Conservation (phyloP, 2,113 vertebrate genomes). For the Amia ocellicauda region DNA sequence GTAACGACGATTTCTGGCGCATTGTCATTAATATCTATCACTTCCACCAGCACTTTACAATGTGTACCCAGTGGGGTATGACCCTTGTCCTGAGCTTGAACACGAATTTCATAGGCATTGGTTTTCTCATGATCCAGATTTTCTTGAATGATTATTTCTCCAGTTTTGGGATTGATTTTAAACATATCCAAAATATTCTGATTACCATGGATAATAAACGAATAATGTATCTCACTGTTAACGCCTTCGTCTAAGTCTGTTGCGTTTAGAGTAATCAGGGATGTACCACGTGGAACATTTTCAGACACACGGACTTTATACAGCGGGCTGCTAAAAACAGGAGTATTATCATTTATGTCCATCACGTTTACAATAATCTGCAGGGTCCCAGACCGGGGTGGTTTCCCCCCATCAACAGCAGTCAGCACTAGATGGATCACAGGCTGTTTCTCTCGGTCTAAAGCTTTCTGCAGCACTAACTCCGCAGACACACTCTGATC, state of each 20-base stretch:
- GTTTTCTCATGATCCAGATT: slow-evolving; percentile 59
- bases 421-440: slow-evolving; percentile 3
- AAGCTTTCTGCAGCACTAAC: slow-evolving; percentile 45
- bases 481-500: slow-evolving; percentile 45
- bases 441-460: slow-evolving; percentile 31
- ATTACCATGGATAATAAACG: slow-evolving; percentile 9
- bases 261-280: slow-evolving; percentile 19
- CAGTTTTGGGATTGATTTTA: slow-evolving; percentile 48
- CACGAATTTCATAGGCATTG: slow-evolving; percentile 35
- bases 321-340: slow-evolving; percentile 38
- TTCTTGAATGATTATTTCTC: slow-evolving; percentile 57
- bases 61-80: slow-evolving; percentile 28
- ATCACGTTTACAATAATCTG: slow-evolving; percentile 43
- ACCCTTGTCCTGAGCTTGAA: slow-evolving; percentile 39
- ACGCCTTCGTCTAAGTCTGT: slow-evolving; percentile 4
- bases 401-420: slow-evolving; percentile 12
- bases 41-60: slow-evolving; percentile 67
- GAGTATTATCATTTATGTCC: slow-evolving; percentile 57
- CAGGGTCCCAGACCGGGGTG: slow-evolving; percentile 26
- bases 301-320: slow-evolving; percentile 38
- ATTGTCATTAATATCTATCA: slow-evolving; percentile 75
- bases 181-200: slow-evolving; percentile 53
- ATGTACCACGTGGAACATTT: slow-evolving; percentile 33
- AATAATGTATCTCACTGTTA: neutral
- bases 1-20: slow-evolving; percentile 64